Percentiles rank a stretch among this genome's conserved stretches.
Conservation (phyloP, 1,140 invertebrate genomes). For the Mesaphorura yosii region DNA sequence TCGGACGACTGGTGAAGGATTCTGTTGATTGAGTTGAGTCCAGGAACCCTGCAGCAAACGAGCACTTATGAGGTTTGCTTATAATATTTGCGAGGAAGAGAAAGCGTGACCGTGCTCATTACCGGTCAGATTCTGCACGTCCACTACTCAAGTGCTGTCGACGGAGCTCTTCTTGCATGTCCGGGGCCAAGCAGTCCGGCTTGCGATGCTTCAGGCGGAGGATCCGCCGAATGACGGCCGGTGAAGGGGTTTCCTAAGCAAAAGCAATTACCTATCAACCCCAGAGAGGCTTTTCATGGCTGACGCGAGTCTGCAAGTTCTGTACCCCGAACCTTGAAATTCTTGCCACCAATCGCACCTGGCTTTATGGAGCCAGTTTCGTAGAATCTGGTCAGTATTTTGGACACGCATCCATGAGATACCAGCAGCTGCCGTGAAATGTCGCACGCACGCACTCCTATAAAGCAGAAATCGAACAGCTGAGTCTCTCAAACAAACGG, state of each 20-base stretch:
- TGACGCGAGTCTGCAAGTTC: not conserved
- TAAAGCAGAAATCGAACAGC: not conserved
- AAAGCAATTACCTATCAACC: not conserved
- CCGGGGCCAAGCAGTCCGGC: slow-evolving; percentile 85
- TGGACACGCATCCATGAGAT: slow-evolving; percentile 90
- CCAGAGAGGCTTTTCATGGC: not conserved
- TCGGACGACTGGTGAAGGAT: slow-evolving; percentile 85
- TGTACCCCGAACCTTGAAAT: slow-evolving; percentile 63
- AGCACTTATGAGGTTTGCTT: not conserved
- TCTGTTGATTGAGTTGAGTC: slow-evolving; percentile 86
- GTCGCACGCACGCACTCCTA: slow-evolving; percentile 77
- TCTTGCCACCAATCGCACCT: slow-evolving; percentile 77
- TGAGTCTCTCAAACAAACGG: not conserved
- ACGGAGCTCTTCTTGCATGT: slow-evolving; percentile 74
- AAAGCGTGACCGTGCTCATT: not conserved
- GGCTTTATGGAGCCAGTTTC: slow-evolving; percentile 85
- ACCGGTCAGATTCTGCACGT: slow-evolving; percentile 15
- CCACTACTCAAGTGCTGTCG: slow-evolving; percentile 68
- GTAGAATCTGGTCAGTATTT: slow-evolving; percentile 92
- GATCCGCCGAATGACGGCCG: slow-evolving; percentile 83
- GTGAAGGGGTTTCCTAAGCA: slow-evolving; percentile 76
- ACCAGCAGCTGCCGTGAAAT: slow-evolving; percentile 88
- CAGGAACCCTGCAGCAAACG: slow-evolving; percentile 51
- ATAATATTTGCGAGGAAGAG: not conserved
- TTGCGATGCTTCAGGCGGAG: slow-evolving; percentile 81